phyloP scores from a whole-genome alignment of 2,113 vertebrate species.

The Myrmecophaga tridactyla region DNA sequence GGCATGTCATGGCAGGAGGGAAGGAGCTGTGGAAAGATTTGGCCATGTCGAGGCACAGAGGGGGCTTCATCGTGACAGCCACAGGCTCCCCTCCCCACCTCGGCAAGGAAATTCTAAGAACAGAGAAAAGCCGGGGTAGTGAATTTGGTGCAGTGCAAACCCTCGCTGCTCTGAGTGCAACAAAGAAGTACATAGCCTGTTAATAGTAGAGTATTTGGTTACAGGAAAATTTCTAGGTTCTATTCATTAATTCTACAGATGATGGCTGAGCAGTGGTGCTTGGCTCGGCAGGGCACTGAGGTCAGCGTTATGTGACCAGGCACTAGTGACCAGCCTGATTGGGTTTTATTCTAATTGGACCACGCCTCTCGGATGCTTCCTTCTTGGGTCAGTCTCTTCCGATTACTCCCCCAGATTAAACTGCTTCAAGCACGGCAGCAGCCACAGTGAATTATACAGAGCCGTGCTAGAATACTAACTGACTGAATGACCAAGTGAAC shows the following conservation, averaged over 20 bases:
- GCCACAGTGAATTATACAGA: not conserved
- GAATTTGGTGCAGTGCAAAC: not conserved
- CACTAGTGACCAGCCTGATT: not conserved
- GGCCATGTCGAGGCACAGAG: not conserved
- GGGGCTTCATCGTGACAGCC: not conserved
- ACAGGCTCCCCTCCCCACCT: not conserved
- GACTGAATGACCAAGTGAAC: not conserved
- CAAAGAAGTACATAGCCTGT: not conserved
- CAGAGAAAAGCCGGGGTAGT: not conserved
- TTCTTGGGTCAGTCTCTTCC: not conserved
- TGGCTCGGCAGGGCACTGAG: too few relatives aligned
- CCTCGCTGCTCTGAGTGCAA: not conserved
- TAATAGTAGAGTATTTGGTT: too few relatives aligned
- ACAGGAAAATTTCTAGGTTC: not conserved
- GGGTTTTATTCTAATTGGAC: not conserved
- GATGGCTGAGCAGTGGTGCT: not conserved
- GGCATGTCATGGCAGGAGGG: not conserved
- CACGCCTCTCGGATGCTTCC: not conserved
- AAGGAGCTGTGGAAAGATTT: not conserved
- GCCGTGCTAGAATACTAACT: not conserved
- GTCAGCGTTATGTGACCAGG: not conserved
- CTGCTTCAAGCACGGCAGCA: fast-evolving
- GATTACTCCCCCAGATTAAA: not conserved
- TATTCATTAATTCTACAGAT: not conserved
- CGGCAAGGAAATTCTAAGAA: not conserved